These are phyloP conservation scores for Stylophora pistillata DNA, from an alignment of 64 coral and sea anemone genomes.

Conservation along the genomic window DNA sequence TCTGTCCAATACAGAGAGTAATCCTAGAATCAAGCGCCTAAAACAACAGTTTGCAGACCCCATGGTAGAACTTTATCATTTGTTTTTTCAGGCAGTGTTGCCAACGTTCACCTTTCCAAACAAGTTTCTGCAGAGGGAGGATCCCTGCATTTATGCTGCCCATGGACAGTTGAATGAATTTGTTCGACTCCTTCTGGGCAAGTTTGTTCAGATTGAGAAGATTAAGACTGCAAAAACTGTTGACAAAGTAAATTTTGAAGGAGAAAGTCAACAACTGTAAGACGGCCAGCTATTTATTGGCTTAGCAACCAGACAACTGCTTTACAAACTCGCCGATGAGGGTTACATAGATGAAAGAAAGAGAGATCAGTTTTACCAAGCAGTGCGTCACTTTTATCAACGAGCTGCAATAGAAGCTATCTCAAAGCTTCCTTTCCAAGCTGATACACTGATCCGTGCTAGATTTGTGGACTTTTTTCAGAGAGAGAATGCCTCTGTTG, in stretches of 20 bases:
- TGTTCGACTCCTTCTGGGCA: too few relatives aligned
- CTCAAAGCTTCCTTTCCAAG: too few relatives aligned
- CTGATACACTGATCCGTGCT: too few relatives aligned
- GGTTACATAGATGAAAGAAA: conserved; percentile 42
- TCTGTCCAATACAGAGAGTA: conserved; percentile 18
- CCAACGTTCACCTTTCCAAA: conserved; percentile 32
- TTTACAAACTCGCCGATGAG: conserved; percentile 49
- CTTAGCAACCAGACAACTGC: conserved; percentile 33
- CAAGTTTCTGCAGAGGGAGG: conserved; percentile 57
- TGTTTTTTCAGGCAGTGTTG: conserved; percentile 46
- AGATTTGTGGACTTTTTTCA: too few relatives aligned
- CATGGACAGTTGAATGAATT: too few relatives aligned
- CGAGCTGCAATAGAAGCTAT: too few relatives aligned
- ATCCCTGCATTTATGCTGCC: conserved; percentile 34
- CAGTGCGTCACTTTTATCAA: conserved; percentile 47
- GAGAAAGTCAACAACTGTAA: conserved; percentile 33
- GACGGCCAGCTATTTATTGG: conserved; percentile 54
- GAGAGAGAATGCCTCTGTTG: too few relatives aligned
- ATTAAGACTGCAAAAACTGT: conserved; percentile 34
- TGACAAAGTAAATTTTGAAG: conserved; percentile 48
- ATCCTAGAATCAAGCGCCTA: conserved; percentile 9
- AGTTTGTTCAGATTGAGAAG: not conserved
- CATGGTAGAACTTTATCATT: conserved; percentile 41
- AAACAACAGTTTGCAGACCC: conserved; percentile 43
- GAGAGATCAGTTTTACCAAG: conserved; percentile 49